phyloP scores from a whole-genome alignment of 2,888 invertebrate species.

The Leptopilina drosophilae region DNA sequence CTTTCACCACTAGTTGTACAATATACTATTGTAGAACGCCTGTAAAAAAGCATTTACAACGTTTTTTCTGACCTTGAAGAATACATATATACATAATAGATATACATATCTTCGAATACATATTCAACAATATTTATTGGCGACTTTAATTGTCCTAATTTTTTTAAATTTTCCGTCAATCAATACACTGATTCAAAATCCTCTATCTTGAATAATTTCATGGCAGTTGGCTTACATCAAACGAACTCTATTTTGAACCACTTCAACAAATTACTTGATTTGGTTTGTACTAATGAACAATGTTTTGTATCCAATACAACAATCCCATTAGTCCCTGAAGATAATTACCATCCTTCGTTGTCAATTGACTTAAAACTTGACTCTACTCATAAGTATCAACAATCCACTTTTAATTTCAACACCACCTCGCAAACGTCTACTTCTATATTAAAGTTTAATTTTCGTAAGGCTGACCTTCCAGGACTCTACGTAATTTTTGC shows the following conservation, averaged over 20 bases:
- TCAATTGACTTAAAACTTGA: not conserved
- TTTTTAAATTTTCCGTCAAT: not conserved
- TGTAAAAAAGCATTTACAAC: not conserved
- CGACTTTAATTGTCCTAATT: not conserved
- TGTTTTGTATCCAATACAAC: not conserved
- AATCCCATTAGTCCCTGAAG: not conserved
- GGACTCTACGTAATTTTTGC: no score
- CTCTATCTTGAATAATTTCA: not conserved
- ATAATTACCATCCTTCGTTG: not conserved
- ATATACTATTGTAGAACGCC: no score
- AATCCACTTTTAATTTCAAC: not conserved
- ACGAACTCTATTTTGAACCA: not conserved
- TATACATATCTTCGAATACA: not conserved
- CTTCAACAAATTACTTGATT: not conserved
- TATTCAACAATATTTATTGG: not conserved
- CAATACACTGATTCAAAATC: not conserved
- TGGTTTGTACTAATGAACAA: not conserved
- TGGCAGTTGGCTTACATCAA: not conserved
- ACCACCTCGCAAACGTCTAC: no score
- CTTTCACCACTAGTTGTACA: no score
- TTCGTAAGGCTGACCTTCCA: no score
- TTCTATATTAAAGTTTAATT: no score
- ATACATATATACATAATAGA: no score
- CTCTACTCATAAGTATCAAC: not conserved
- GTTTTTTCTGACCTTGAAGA: not conserved